Evolutionary conservation across 1,140 invertebrate genomes (phyloP).

Genomic region (Phocides pigmalion): DNA sequence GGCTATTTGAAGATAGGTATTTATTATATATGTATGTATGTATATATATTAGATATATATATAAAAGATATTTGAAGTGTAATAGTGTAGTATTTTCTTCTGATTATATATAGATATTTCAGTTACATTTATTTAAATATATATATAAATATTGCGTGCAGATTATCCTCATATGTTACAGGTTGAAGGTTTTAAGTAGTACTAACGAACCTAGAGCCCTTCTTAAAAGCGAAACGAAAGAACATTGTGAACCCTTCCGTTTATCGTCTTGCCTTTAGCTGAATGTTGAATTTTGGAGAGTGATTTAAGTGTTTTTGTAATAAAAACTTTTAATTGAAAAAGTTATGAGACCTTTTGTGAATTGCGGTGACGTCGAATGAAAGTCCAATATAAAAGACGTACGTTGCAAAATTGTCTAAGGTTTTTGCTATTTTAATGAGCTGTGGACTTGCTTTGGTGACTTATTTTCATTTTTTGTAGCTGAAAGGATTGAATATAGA

Average conservation of each 20-base stretch:
- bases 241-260: conserved; percentile 14
- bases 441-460: not conserved
- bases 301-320: conserved; percentile 39
- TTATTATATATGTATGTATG: too few relatives aligned
- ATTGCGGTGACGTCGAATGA: conserved; percentile 13
- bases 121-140: too few relatives aligned
- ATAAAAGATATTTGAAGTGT: too few relatives aligned
- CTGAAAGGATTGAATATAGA: too few relatives aligned
- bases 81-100: too few relatives aligned
- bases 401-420: conserved; percentile 1
- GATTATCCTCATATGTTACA: too few relatives aligned
- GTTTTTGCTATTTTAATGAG: not conserved
- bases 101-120: too few relatives aligned
- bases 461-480: too few relatives aligned
- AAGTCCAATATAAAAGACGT: conserved; percentile 1
- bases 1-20: too few relatives aligned
- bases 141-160: too few relatives aligned
- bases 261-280: conserved; percentile 36
- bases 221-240: conserved; percentile 40
- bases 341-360: conserved; percentile 33
- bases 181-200: too few relatives aligned
- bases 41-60: too few relatives aligned
- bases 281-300: conserved; percentile 34
- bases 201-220: not conserved
- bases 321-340: conserved; percentile 31